phyloP scores from a whole-genome alignment of 37 sponge, comb jelly and placozoan species.

The Ephydatia muelleri region DNA sequence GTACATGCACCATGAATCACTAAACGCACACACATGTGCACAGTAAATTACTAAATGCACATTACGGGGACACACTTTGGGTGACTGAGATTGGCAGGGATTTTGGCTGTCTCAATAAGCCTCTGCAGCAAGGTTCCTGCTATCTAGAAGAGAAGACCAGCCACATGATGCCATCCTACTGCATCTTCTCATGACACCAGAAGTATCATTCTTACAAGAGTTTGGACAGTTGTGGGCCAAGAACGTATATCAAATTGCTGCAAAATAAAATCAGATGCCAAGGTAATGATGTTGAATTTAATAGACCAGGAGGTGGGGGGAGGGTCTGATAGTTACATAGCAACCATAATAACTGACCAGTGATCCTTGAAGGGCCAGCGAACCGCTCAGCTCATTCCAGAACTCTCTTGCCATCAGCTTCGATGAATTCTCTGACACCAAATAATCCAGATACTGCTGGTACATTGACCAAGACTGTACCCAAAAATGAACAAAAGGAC shows the following conservation, averaged over 20 bases:
- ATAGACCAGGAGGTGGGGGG: neutral
- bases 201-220: conserved; percentile 9
- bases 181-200: neutral
- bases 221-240: neutral
- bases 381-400: conserved; percentile 49
- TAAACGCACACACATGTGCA: neutral
- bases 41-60: too few relatives aligned
- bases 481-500: neutral
- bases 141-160: conserved; percentile 13
- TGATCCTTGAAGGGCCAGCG: conserved; percentile 15
- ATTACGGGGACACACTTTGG: neutral
- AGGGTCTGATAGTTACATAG: too few relatives aligned
- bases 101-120: conserved; percentile 38
- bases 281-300: neutral
- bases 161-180: neutral
- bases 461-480: conserved; percentile 42
- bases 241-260: neutral
- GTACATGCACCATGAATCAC: neutral
- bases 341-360: conserved; percentile 16
- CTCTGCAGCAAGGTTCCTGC: conserved; percentile 38
- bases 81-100: conserved; percentile 6
- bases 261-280: too few relatives aligned
- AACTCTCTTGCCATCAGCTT: conserved; percentile 26
- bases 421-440: neutral
- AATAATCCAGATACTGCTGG: conserved; percentile 25